A percentile compares a stretch with the other conserved stretches of the same genome.
Conservation (phyloP, 2,888 invertebrate species). For the Hoplodrina blanda region DNA sequence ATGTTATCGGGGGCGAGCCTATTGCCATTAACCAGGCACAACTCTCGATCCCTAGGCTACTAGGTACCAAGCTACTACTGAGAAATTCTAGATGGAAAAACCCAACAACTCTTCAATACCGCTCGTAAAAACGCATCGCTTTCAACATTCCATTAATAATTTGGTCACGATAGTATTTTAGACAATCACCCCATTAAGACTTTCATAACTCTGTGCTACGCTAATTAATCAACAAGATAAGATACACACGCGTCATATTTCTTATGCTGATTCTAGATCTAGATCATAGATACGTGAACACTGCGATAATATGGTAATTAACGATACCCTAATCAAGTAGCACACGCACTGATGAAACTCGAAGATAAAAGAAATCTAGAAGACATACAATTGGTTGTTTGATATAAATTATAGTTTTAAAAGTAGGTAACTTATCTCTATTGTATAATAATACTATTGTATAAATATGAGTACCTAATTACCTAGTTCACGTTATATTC, state of each 20-base stretch:
- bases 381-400: not conserved
- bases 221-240: slow-evolving; percentile 27
- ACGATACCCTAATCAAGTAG: slow-evolving; percentile 9
- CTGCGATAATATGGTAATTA: not conserved
- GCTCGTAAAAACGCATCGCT: too few species aligned
- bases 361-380: not conserved
- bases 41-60: too few species aligned
- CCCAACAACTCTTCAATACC: too few species aligned
- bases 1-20: too few species aligned
- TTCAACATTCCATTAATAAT: slow-evolving; percentile 6
- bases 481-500: too few species aligned
- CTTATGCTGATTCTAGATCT: slow-evolving; percentile 7
- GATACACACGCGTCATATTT: not conserved
- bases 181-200: slow-evolving; percentile 1
- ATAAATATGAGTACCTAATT: not conserved
- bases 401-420: slow-evolving; percentile 7
- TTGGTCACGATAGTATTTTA: slow-evolving; percentile 10
- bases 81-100: too few species aligned
- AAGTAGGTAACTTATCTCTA: too few species aligned
- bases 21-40: too few species aligned
- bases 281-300: slow-evolving; percentile 18
- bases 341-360: not conserved
- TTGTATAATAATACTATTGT: too few species aligned
- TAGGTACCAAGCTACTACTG: too few species aligned
- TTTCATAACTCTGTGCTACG: slow-evolving; percentile 28